A percentile compares a stretch with the other conserved stretches of the same genome.
Evolutionary conservation across 2,797 vertebrate species (phyloP).

Genomic region (Rhyacichthys aspro): DNA sequence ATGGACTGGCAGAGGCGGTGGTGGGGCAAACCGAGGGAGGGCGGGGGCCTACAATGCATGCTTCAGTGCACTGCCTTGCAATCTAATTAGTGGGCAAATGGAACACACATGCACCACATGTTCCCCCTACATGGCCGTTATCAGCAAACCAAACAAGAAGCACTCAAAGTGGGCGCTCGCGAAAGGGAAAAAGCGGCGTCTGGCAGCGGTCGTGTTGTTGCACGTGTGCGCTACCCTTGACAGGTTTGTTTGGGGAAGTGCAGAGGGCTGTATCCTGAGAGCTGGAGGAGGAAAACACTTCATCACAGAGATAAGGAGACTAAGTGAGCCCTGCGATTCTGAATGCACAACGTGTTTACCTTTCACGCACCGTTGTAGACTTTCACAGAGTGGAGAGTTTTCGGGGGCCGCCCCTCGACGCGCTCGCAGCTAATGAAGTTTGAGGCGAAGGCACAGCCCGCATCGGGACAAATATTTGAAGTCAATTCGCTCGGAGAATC

Average conservation of each 20-base stretch:
- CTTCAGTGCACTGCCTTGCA: constrained; percentile 74
- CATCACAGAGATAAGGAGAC: constrained; percentile 75
- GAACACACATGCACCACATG: constrained; percentile 81
- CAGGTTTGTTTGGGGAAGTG: constrained; percentile 73
- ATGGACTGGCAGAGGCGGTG: constrained; percentile 66
- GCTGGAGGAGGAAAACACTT: constrained; percentile 68
- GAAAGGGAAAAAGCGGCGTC: constrained; percentile 52
- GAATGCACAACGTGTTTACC: constrained; percentile 76
- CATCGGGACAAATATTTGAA: constrained; percentile 74
- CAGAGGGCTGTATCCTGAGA: constrained; percentile 67
- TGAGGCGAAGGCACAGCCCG: constrained; percentile 50
- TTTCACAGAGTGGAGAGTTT: constrained; percentile 54
- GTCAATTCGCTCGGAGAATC: constrained; percentile 52
- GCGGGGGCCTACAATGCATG: constrained; percentile 62
- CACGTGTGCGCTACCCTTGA: constrained; percentile 52
- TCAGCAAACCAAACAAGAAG: constrained; percentile 82
- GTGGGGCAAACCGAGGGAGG: not conserved
- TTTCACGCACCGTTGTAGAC: constrained; percentile 70
- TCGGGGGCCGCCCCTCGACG: constrained; percentile 27
- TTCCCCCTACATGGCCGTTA: constrained; percentile 75
- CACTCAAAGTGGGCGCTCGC: constrained; percentile 65
- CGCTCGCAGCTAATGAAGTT: constrained; percentile 64
- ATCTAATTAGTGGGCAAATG: constrained; percentile 84
- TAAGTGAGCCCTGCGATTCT: constrained; percentile 73
- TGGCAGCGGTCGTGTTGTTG: constrained; percentile 47